Base-by-base conservation (phyloP, 2,113 vertebrate genomes). In the Tetraodon nigroviridis region DNA sequence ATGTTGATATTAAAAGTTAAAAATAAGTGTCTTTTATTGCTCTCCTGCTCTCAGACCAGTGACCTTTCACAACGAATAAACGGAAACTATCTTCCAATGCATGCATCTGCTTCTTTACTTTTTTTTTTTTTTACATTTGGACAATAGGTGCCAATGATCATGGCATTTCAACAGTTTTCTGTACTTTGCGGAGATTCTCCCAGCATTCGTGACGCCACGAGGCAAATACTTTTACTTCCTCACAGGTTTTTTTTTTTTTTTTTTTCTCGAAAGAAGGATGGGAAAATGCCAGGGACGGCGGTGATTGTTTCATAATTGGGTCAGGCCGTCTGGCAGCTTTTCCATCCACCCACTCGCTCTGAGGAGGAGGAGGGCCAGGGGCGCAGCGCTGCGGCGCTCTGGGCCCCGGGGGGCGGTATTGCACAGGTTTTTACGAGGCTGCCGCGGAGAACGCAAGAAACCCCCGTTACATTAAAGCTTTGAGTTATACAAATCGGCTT, bases 341-440 rank as follows among this genome's bases (percentile, higher is more conserved):
- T 55, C 76, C 47, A 67, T 81, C 70, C 68, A 53, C 72, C 67
- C 74, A 82, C 76, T 46, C 10, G 15, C n/a, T 46, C n/a, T 46
- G 44, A 16, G n/a, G 44, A n/a, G 47, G 64, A 48, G 27, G 52
- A 29, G 49, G 66, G 24, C 50, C 29, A 73, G 71, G 58, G 53
- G 69, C 55, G 55, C 22, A 37, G 68, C 69, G 71, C 57, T 68
- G 66, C 68, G 62, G 37, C 60, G 37, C 52, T n/a, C 61, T 73
- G 40, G 56, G 65, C 75, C 76, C 71, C 79, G 71, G 69, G 82
- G 78, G 85, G 85, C 85, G 84, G 76, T 83, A 80, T 86, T 84
- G 81, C 20, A 76, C 76, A 77, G 67, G 49, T 71, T 79, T 70
- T 37, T 7, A 49, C 56, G 0, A 66, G 56, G 46, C 40, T 64